Percentiles rank a stretch among this genome's conserved stretches.
Evolutionary conservation across 2,797 vertebrate genomes (phyloP).

Genomic region (Hydrolagus colliei): DNA sequence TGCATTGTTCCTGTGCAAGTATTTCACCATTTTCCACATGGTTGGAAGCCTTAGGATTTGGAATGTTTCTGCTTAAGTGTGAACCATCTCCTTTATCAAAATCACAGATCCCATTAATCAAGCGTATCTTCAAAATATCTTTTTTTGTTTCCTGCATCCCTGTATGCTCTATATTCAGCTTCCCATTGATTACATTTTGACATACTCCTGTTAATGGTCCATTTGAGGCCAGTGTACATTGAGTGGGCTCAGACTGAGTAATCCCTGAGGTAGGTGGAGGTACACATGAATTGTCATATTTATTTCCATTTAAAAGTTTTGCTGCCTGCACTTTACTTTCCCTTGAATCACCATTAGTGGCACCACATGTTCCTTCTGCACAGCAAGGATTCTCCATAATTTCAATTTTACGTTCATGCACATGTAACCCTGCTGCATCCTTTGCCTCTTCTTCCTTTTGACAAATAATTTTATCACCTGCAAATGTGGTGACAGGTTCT

Average conservation of each 20-base stretch:
- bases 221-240: slow-evolving; percentile 74
- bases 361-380: slow-evolving; percentile 71
- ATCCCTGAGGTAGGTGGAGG: slow-evolving; percentile 99
- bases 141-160: slow-evolving; percentile 62
- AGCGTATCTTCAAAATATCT: slow-evolving; percentile 78
- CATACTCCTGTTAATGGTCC: slow-evolving; percentile 76
- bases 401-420: slow-evolving; percentile 96
- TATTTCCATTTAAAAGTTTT: slow-evolving; percentile 95
- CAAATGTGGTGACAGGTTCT: slow-evolving; percentile 70
- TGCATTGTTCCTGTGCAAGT: slow-evolving; percentile 70
- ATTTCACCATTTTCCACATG: slow-evolving; percentile 95
- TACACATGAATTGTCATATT: slow-evolving; percentile 91
- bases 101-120: slow-evolving; percentile 97
- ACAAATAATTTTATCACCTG: slow-evolving; percentile 98
- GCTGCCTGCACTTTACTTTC: slow-evolving; percentile 67
- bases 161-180: slow-evolving; percentile 63
- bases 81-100: slow-evolving; percentile 82
- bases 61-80: slow-evolving; percentile 97
- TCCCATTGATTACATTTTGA: slow-evolving; percentile 74
- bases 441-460: slow-evolving; percentile 99
- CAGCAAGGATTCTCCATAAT: slow-evolving; percentile 98
- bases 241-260: slow-evolving; percentile 75
- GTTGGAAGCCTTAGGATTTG: slow-evolving; percentile 99
- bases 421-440: slow-evolving; percentile 91
- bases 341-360: slow-evolving; percentile 85